A percentile compares a stretch with the other conserved stretches of the same genome.
These are phyloP conservation scores for Tolmerus cingulatus DNA, from an alignment of 2,888 invertebrate species.

Conservation along the genomic window DNA sequence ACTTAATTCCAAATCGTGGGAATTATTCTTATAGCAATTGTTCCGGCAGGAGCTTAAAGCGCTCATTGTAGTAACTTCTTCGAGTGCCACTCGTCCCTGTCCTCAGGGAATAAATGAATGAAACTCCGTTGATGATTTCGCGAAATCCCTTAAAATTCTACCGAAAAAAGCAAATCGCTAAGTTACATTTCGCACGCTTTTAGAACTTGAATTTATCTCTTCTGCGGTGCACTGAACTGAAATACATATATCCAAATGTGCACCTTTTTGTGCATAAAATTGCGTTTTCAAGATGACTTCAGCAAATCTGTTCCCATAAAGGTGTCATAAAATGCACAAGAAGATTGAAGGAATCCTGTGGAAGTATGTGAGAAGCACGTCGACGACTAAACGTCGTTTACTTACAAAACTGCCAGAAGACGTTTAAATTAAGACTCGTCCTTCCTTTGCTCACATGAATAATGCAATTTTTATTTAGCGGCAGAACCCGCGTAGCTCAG, in stretches of 20 bases:
- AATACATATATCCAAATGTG: not conserved
- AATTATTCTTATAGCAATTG: not conserved
- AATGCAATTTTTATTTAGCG: constrained; percentile 5
- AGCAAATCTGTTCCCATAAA: not conserved
- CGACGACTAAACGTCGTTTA: not conserved
- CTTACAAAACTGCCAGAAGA: not conserved
- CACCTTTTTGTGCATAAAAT: not conserved
- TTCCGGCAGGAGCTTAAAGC: not conserved
- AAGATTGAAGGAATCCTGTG: not conserved
- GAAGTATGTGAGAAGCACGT: not conserved
- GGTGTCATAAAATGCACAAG: not conserved
- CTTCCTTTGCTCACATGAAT: constrained; percentile 5
- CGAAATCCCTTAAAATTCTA: not conserved
- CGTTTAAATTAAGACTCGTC: not conserved
- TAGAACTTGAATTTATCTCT: not conserved
- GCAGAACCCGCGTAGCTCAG: not conserved
- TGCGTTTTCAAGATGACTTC: not conserved
- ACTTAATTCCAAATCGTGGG: not conserved
- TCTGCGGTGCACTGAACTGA: not conserved
- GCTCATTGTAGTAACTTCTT: not conserved
- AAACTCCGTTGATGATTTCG: not conserved
- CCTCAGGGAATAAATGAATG: not conserved
- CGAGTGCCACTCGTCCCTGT: not conserved
- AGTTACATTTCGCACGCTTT: not conserved
- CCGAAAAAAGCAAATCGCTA: not conserved